These are phyloP conservation scores for Tachina grossa DNA, from an alignment of 2,888 invertebrate species.

Conservation along the genomic window DNA sequence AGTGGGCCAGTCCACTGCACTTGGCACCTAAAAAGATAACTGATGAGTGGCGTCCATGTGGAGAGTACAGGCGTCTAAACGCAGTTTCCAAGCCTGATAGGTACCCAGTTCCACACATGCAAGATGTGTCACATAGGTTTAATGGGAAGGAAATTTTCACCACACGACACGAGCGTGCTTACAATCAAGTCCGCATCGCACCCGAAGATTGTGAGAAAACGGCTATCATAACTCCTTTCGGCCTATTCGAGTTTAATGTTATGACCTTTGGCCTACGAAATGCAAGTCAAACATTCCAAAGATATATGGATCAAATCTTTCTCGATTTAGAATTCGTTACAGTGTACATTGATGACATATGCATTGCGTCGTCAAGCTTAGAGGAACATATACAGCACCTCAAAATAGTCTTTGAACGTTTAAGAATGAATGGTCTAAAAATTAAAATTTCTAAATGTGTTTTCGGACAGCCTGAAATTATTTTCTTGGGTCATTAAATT, in stretches of 20 bases:
- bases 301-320: background rate
- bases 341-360: background rate
- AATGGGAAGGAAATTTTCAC: background rate
- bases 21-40: background rate
- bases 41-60: background rate
- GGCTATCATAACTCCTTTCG: background rate
- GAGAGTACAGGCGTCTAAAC: background rate
- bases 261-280: background rate
- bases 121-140: background rate
- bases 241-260: background rate
- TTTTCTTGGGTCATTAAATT: background rate
- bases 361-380: background rate
- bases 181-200: background rate
- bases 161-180: background rate
- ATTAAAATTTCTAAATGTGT: conserved; percentile 73
- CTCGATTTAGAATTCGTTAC: background rate
- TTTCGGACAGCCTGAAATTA: conserved; percentile 54
- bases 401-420: conserved; percentile 69
- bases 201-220: conserved; percentile 4
- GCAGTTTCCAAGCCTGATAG: background rate
- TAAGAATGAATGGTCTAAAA: conserved; percentile 71
- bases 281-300: background rate
- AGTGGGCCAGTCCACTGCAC: background rate
- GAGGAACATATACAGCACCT: conserved; percentile 66
- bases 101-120: background rate